Percentiles rank a stretch among this genome's conserved stretches.
Evolutionary conservation across 2,888 invertebrate species (phyloP).

Genomic region (Anthrax anthrax): DNA sequence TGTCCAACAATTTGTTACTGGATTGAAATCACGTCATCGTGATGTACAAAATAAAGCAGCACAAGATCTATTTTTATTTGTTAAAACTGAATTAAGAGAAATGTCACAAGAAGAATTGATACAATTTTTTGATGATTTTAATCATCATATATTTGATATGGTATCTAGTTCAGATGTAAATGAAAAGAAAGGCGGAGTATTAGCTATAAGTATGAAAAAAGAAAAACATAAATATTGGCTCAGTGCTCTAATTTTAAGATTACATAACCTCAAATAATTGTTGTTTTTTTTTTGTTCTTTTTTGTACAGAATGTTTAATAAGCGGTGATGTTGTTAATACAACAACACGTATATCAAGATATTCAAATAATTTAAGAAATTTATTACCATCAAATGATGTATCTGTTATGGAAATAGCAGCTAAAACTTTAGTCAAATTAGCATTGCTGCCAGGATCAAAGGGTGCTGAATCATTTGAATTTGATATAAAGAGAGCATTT

Average conservation of each 20-base stretch:
- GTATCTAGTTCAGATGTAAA: constrained; percentile 83
- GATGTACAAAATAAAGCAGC: constrained; percentile 75
- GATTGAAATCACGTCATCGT: constrained; percentile 77
- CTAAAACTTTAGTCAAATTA: constrained; percentile 85
- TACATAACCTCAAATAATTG: not conserved
- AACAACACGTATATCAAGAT: constrained; percentile 76
- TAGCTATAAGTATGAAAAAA: constrained; percentile 64
- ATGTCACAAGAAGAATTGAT: constrained; percentile 82
- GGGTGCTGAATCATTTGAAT: constrained; percentile 94
- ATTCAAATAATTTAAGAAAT: constrained; percentile 84
- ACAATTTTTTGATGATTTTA: constrained; percentile 85
- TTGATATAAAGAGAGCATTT: constrained; percentile 89
- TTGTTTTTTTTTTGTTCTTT: constrained; percentile 25
- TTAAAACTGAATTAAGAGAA: constrained; percentile 79
- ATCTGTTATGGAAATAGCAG: constrained; percentile 89
- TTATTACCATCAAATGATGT: constrained; percentile 81
- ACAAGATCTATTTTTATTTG: constrained; percentile 77
- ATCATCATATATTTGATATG: constrained; percentile 92
- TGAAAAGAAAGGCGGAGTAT: constrained; percentile 89
- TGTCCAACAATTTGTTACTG: constrained; percentile 68
- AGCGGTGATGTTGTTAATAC: constrained; percentile 88
- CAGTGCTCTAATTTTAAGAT: not conserved
- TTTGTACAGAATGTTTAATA: constrained; percentile 88
- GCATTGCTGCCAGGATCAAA: constrained; percentile 86
- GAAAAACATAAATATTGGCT: no score